Evolutionary conservation across 1,140 invertebrate genomes (phyloP).

Genomic region (Uloborus diversus): DNA sequence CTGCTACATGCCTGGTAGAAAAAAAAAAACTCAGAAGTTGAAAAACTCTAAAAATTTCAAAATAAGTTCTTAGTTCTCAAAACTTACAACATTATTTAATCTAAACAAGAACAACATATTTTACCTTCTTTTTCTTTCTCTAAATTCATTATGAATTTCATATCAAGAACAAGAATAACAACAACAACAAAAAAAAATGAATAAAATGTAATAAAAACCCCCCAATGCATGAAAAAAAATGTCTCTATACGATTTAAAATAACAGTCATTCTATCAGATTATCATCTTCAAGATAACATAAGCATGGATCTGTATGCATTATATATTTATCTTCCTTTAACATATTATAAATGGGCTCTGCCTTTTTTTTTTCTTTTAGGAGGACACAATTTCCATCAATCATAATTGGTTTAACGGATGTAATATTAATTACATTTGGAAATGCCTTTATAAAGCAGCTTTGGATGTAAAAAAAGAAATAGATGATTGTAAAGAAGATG

Average conservation of each 20-base stretch:
- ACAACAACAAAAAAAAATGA: neutral
- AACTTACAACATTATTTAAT: too few relatives aligned
- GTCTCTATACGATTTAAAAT: neutral
- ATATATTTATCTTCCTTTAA: neutral
- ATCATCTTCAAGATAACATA: neutral
- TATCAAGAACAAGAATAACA: too few relatives aligned
- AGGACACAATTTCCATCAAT: slow-evolving; percentile 95
- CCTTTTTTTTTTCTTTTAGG: slow-evolving; percentile 66
- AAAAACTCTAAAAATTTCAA: too few relatives aligned
- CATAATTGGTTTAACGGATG: slow-evolving; percentile 97
- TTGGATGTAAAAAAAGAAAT: slow-evolving; percentile 81
- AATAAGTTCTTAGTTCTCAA: too few relatives aligned
- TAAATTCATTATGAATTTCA: too few relatives aligned
- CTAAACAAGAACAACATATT: too few relatives aligned
- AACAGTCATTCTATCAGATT: neutral
- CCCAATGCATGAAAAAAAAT: neutral
- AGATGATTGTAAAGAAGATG: slow-evolving; percentile 60
- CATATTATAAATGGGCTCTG: neutral
- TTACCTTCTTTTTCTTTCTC: too few relatives aligned
- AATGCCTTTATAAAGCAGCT: slow-evolving; percentile 73
- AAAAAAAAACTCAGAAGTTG: too few relatives aligned
- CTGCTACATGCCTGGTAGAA: too few relatives aligned
- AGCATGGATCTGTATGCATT: neutral
- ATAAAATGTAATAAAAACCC: neutral
- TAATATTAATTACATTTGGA: slow-evolving; percentile 81